Evolutionary conservation across 2,797 vertebrate genomes (phyloP).

Genomic region (Chelon auratus): DNA sequence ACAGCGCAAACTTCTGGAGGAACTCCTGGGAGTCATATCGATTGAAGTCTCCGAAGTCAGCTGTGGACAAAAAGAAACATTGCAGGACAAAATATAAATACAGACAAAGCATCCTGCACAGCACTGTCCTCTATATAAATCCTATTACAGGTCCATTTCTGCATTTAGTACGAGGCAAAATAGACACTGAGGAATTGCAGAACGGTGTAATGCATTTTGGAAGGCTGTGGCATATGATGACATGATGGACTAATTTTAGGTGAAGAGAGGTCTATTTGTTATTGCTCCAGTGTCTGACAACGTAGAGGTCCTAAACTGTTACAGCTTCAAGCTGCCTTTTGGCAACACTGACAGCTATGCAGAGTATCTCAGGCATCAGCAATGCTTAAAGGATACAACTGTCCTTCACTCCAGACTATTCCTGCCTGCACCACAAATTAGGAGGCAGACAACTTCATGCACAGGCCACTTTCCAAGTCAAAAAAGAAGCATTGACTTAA

Average conservation of each 20-base stretch:
- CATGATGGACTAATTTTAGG: constrained; percentile 71
- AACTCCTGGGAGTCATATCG: constrained; percentile 98
- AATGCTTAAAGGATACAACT: constrained; percentile 57
- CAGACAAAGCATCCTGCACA: neutral
- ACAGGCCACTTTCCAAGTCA: constrained; percentile 27
- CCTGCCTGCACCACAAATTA: constrained; percentile 49
- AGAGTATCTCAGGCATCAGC: constrained; percentile 70
- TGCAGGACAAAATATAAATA: neutral
- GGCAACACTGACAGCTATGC: constrained; percentile 75
- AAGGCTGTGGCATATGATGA: constrained; percentile 42
- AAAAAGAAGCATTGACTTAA: constrained; percentile 5
- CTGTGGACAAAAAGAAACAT: constrained; percentile 72
- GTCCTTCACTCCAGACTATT: constrained; percentile 47
- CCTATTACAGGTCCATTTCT: constrained; percentile 25
- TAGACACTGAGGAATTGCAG: constrained; percentile 37
- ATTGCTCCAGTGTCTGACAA: constrained; percentile 70
- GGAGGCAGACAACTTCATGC: constrained; percentile 38
- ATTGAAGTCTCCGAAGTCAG: constrained; percentile 98
- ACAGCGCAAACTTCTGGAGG: constrained; percentile 95
- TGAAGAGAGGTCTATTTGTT: constrained; percentile 59
- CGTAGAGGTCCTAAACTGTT: constrained; percentile 53
- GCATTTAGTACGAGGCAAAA: constrained; percentile 34
- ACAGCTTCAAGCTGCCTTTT: constrained; percentile 64
- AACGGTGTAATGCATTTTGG: constrained; percentile 45
- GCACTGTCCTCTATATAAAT: constrained; percentile 22